Percentiles rank a stretch among this genome's conserved stretches.
Evolutionary conservation across 2,888 invertebrate genomes (phyloP).

Genomic region (Hemithea aestivaria): DNA sequence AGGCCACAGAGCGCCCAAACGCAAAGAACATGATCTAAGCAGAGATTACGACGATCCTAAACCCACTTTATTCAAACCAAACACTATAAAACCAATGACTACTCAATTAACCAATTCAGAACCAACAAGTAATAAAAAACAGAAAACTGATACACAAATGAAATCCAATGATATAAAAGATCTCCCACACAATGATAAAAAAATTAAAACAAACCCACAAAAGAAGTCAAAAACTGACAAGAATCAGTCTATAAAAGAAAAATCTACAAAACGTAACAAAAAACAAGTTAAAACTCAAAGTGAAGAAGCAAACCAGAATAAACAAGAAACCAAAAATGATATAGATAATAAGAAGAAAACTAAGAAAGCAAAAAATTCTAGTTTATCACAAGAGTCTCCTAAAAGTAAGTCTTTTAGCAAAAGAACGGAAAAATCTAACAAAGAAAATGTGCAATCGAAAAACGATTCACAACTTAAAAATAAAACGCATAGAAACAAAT

Average conservation of each 20-base stretch:
- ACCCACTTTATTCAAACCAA: constrained; percentile 18
- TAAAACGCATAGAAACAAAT: constrained; percentile 2
- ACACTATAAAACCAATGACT: constrained; percentile 9
- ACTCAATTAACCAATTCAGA: constrained; percentile 6
- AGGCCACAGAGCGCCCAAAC: constrained; percentile 31
- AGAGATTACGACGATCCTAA: constrained; percentile 11
- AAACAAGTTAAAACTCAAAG: neutral
- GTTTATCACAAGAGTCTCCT: too few relatives aligned
- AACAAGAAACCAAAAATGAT: neutral
- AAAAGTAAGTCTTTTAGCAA: neutral
- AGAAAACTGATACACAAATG: constrained; percentile 8
- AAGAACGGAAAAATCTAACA: neutral
- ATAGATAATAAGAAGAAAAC: neutral
- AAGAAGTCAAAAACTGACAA: constrained; percentile 11
- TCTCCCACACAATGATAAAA: neutral
- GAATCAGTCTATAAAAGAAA: constrained; percentile 8
- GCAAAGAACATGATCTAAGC: constrained; percentile 20
- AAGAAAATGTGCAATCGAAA: constrained; percentile 1
- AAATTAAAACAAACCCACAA: constrained; percentile 14
- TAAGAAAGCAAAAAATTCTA: too few relatives aligned
- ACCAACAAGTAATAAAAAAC: constrained; percentile 10
- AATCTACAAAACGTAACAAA: neutral
- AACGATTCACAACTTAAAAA: constrained; percentile 1
- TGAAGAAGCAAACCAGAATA: too few relatives aligned
- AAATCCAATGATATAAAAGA: constrained; percentile 1